phyloP scores from a whole-genome alignment of 2,888 invertebrate genomes.

The Tenthredo scrophulariae region DNA sequence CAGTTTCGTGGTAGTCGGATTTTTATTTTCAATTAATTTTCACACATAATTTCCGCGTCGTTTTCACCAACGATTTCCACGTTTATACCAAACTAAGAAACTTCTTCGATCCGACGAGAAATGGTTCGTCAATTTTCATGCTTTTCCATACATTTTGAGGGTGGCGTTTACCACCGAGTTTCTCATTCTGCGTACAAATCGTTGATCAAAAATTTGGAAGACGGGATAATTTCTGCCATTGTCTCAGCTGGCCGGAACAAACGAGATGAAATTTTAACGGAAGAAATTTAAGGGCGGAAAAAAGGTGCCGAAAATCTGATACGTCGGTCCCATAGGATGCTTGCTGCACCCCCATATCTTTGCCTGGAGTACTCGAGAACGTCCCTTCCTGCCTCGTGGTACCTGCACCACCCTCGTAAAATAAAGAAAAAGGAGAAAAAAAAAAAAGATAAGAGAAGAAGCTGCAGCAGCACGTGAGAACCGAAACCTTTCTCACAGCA shows the following conservation, averaged over 20 bases:
- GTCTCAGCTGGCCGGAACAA: neutral
- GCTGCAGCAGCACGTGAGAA: conserved; percentile 6
- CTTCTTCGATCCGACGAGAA: too few relatives aligned
- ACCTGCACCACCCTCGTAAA: neutral
- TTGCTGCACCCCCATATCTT: neutral
- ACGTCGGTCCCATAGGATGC: neutral
- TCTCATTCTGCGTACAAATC: neutral
- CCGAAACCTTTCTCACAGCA: conserved; percentile 14
- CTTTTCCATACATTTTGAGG: too few relatives aligned
- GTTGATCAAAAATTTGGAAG: neutral
- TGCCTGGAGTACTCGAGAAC: neutral
- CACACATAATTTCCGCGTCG: too few relatives aligned
- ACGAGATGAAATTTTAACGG: neutral
- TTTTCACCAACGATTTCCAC: too few relatives aligned
- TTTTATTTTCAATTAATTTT: too few relatives aligned
- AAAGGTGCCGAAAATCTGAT: neutral
- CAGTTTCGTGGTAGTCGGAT: too few relatives aligned
- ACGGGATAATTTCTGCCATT: neutral
- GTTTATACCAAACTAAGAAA: too few relatives aligned
- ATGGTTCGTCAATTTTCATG: too few relatives aligned
- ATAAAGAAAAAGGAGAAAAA: neutral
- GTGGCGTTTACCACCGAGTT: neutral
- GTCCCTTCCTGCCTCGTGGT: neutral
- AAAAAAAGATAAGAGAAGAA: neutral
- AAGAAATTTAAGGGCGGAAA: neutral